phyloP scores from a whole-genome alignment of 2,888 invertebrate species.

The Drosophila phalerata region DNA sequence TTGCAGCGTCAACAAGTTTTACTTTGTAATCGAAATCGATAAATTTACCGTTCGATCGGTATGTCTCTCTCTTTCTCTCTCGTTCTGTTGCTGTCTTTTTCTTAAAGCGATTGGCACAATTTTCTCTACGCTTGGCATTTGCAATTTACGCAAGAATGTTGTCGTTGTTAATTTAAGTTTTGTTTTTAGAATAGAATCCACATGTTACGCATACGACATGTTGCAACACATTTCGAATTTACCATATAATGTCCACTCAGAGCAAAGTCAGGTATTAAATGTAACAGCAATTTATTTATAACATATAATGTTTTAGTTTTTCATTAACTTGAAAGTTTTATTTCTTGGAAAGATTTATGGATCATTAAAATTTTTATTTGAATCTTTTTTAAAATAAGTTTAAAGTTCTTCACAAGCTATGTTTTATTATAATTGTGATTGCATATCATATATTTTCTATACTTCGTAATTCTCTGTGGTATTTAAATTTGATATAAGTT shows the following conservation, averaged over 20 bases:
- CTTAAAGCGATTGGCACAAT: constrained; percentile 43
- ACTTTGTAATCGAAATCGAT: constrained; percentile 51
- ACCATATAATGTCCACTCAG: not conserved
- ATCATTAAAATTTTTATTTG: not conserved
- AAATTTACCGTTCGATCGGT: constrained; percentile 13
- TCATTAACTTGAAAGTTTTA: constrained; percentile 1
- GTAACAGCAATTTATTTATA: not conserved
- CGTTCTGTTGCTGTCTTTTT: constrained; percentile 4
- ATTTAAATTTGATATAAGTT: too few species aligned
- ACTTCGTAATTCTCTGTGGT: too few species aligned
- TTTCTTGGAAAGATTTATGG: constrained; percentile 2
- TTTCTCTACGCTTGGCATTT: constrained; percentile 48
- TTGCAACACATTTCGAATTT: constrained; percentile 27
- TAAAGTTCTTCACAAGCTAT: not conserved
- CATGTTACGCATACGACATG: constrained; percentile 59
- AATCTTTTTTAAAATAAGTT: not conserved
- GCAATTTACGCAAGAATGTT: constrained; percentile 47
- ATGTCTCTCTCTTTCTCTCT: not conserved
- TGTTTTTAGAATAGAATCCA: constrained; percentile 33
- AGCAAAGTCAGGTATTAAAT: constrained; percentile 6
- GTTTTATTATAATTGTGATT: too few species aligned
- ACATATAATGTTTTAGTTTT: not conserved
- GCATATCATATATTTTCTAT: too few species aligned
- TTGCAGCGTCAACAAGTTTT: constrained; percentile 44
- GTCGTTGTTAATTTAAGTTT: constrained; percentile 34